A percentile compares a stretch with the other conserved stretches of the same genome.
phyloP scores from a whole-genome alignment of 1,140 invertebrate species.

The Tetramorium parvispinum region DNA sequence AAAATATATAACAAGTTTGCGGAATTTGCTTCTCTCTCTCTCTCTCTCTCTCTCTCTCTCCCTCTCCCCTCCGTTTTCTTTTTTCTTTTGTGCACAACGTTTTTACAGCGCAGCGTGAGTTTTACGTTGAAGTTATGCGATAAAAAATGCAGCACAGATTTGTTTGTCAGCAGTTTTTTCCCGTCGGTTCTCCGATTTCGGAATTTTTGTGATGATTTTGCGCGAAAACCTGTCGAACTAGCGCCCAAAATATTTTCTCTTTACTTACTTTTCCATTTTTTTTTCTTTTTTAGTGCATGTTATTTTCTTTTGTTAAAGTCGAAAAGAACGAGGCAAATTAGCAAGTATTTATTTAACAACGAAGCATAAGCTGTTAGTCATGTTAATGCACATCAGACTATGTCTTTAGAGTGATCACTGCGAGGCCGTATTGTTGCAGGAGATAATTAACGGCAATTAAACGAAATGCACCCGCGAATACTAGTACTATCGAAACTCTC shows the following conservation, averaged over 20 bases:
- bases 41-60: conserved; percentile 1
- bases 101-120: conserved; percentile 44
- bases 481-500: conserved; percentile 28
- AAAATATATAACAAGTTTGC: conserved; percentile 56
- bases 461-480: conserved; percentile 13
- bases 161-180: conserved; percentile 43
- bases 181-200: conserved; percentile 18
- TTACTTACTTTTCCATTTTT: not conserved
- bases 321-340: not conserved
- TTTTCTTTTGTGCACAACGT: conserved; percentile 1
- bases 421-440: conserved; percentile 25
- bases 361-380: not conserved
- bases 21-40: conserved; percentile 21
- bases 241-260: conserved; percentile 29
- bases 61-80: conserved; percentile 17
- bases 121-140: conserved; percentile 55
- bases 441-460: conserved; percentile 57
- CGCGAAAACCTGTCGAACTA: conserved; percentile 29
- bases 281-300: not conserved
- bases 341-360: not conserved
- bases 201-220: conserved; percentile 44
- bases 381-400: not conserved
- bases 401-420: conserved; percentile 3
- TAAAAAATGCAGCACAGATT: conserved; percentile 45
- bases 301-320: not conserved